A percentile compares a stretch with the other conserved stretches of the same genome.
Evolutionary conservation across 1,140 invertebrate species (phyloP).

Genomic region (Telenomus remus): DNA sequence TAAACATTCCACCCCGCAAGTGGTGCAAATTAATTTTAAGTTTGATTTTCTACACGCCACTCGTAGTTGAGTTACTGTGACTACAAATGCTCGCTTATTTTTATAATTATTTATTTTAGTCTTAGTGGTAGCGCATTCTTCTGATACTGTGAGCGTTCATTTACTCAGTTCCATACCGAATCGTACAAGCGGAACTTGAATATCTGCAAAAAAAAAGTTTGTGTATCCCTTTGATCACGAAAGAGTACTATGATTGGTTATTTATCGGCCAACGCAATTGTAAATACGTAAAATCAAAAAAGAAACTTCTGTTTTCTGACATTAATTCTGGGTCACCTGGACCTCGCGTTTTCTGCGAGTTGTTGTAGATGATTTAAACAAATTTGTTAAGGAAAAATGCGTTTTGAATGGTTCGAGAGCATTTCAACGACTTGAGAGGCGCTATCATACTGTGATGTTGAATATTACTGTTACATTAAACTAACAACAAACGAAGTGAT

Average conservation of each 20-base stretch:
- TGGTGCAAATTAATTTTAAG: conserved; percentile 70
- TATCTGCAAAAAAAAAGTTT: neutral
- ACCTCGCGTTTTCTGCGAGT: conserved; percentile 21
- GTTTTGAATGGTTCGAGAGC: conserved; percentile 61
- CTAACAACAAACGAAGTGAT: conserved; percentile 60
- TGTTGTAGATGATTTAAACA: conserved; percentile 69
- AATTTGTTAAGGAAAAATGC: conserved; percentile 67
- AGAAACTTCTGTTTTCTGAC: neutral
- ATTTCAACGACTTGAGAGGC: conserved; percentile 69
- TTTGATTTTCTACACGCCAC: conserved; percentile 50
- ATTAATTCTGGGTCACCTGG: neutral
- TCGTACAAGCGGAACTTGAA: conserved; percentile 1
- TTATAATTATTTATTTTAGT: conserved; percentile 75
- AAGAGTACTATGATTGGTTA: neutral
- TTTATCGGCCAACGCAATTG: conserved; percentile 7
- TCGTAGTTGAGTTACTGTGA: conserved; percentile 67
- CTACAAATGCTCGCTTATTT: conserved; percentile 74
- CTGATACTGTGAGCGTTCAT: conserved; percentile 23
- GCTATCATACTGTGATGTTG: conserved; percentile 76
- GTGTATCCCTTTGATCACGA: neutral
- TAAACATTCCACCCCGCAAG: conserved; percentile 72
- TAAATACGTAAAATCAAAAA: conserved; percentile 28
- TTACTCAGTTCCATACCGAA: conserved; percentile 13
- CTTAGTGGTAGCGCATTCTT: conserved; percentile 55
- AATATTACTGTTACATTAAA: conserved; percentile 69